These are phyloP conservation scores for Cheilosia scutellata DNA, from an alignment of 2,888 invertebrate genomes.

Conservation along the genomic window DNA sequence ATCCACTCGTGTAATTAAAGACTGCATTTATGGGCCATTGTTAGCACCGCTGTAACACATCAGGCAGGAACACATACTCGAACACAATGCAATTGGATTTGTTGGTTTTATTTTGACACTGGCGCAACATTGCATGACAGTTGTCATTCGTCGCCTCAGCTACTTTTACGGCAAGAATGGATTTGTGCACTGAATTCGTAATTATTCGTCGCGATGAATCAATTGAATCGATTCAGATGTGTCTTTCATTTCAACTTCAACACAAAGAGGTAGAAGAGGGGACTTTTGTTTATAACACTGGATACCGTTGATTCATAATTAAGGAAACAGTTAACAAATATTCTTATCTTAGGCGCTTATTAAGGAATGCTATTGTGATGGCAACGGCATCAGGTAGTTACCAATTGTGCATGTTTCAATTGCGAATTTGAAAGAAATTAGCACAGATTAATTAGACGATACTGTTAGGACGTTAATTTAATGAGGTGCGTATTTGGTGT, in stretches of 20 bases:
- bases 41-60: slow-evolving; percentile 25
- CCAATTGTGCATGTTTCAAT: background rate
- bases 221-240: slow-evolving; percentile 44
- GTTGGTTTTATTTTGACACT: slow-evolving; percentile 61
- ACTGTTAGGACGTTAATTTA: slow-evolving; percentile 15
- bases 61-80: background rate
- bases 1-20: slow-evolving; percentile 38
- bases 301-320: slow-evolving; percentile 35
- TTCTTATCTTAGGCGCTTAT: background rate
- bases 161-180: slow-evolving; percentile 32
- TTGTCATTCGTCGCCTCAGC: slow-evolving; percentile 52
- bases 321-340: slow-evolving; percentile 46
- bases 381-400: background rate
- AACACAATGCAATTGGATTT: slow-evolving; percentile 34
- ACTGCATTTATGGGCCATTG: slow-evolving; percentile 44
- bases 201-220: slow-evolving; percentile 33
- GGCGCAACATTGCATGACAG: slow-evolving; percentile 61
- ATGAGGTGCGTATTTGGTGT: slow-evolving; percentile 1
- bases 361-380: slow-evolving; percentile 16
- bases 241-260: slow-evolving; percentile 17
- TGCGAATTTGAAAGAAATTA: slow-evolving; percentile 25
- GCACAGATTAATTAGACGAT: slow-evolving; percentile 14
- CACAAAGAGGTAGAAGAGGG: slow-evolving; percentile 1
- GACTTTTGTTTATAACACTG: background rate
- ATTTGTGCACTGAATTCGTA: slow-evolving; percentile 58